Evolutionary conservation across 2,888 invertebrate species (phyloP).

Genomic region (Blera fallax): DNA sequence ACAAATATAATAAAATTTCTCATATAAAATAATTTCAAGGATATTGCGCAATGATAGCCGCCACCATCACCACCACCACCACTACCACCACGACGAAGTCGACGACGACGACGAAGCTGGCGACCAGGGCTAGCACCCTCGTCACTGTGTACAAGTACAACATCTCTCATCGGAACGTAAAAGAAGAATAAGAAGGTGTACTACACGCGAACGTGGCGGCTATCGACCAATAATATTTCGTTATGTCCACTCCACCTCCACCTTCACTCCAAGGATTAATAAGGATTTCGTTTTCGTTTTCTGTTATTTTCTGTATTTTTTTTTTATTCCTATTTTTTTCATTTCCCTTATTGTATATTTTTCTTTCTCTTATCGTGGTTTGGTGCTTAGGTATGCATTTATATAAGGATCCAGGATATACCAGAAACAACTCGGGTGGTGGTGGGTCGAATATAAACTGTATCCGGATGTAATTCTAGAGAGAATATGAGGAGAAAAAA

Average conservation of each 20-base stretch:
- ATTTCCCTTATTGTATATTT: conserved; percentile 62
- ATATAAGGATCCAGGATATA: conserved; percentile 57
- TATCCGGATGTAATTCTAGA: conserved; percentile 70
- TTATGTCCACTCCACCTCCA: conserved; percentile 71
- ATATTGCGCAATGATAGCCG: conserved; percentile 71
- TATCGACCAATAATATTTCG: conserved; percentile 73
- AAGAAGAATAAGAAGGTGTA: conserved; percentile 68
- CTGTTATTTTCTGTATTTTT: conserved; percentile 52
- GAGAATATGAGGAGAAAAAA: conserved; percentile 61
- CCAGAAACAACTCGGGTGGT: conserved; percentile 7
- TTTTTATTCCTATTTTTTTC: conserved; percentile 24
- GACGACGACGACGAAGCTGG: too few species aligned
- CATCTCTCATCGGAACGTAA: conserved; percentile 63
- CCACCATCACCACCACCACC: conserved; percentile 15
- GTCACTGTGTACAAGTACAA: conserved; percentile 40
- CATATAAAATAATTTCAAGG: conserved; percentile 73
- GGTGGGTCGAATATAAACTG: conserved; percentile 67
- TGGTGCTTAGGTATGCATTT: conserved; percentile 71
- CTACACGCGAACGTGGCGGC: conserved; percentile 68
- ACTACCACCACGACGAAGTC: conserved; percentile 10
- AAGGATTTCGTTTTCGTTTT: conserved; percentile 66
- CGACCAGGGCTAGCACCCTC: conserved; percentile 19
- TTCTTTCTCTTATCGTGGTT: conserved; percentile 69
- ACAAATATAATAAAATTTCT: conserved; percentile 72
- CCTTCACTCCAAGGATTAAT: conserved; percentile 68